phyloP scores from a whole-genome alignment of 2,797 vertebrate species.

The Epinephelus coioides region DNA sequence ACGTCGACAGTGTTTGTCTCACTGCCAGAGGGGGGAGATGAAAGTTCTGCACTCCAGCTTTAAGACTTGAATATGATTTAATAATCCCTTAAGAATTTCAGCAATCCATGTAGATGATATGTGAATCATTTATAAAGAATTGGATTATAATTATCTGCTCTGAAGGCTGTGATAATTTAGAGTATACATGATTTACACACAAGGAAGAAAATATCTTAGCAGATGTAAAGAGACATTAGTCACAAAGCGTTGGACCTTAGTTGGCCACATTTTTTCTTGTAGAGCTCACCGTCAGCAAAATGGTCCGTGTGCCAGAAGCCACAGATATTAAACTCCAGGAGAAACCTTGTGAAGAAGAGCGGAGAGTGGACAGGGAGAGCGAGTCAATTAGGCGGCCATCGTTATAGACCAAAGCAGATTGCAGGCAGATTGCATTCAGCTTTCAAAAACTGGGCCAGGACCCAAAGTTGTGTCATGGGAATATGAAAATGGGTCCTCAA shows the following conservation, averaged over 20 bases:
- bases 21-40: too few relatives aligned
- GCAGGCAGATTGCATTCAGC: conserved; percentile 60
- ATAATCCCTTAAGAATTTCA: background rate
- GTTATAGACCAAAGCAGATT: conserved; percentile 65
- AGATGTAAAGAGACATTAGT: background rate
- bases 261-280: background rate
- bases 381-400: conserved; percentile 50
- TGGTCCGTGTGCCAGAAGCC: conserved; percentile 83
- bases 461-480: conserved; percentile 66
- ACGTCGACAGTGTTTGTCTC: too few relatives aligned
- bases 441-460: conserved; percentile 65
- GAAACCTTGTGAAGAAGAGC: conserved; percentile 75
- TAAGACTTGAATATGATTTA: background rate
- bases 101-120: background rate
- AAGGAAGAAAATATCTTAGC: background rate
- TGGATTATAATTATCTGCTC: background rate
- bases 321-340: conserved; percentile 86
- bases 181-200: background rate
- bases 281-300: conserved; percentile 84
- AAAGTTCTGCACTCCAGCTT: background rate
- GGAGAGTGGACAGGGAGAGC: conserved; percentile 51
- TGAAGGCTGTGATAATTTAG: conserved; percentile 1
- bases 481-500: conserved; percentile 66
- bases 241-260: background rate
- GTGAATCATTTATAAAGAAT: background rate